A percentile compares a stretch with the other conserved stretches of the same genome.
These are phyloP conservation scores for Acleris literana DNA, from an alignment of 2,888 invertebrate species.

Conservation along the genomic window DNA sequence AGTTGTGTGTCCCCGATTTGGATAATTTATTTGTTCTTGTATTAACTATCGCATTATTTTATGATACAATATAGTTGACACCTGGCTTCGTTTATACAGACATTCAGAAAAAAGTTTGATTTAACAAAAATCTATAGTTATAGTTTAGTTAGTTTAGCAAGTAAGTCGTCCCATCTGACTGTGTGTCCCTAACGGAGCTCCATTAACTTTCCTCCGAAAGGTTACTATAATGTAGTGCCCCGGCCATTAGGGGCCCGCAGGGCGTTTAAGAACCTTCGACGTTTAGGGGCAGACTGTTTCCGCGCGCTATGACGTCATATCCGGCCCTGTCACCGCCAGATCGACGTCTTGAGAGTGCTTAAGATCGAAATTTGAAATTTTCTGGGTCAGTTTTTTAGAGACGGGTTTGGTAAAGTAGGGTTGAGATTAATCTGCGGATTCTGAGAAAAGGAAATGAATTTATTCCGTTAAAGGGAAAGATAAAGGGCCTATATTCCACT, in stretches of 20 bases:
- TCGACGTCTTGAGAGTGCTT: constrained; percentile 33
- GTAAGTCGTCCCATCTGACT: constrained; percentile 16
- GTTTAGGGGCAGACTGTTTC: constrained; percentile 60
- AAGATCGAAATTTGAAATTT: constrained; percentile 26
- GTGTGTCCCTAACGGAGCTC: constrained; percentile 52
- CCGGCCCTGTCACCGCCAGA: constrained; percentile 43
- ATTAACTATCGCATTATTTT: too few species aligned
- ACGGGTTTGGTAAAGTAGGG: constrained; percentile 13
- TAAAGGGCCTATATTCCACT: too few species aligned
- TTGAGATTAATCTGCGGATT: not conserved
- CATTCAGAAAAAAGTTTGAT: too few species aligned
- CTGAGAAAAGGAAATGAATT: not conserved
- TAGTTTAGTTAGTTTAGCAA: not conserved
- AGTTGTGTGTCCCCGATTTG: too few species aligned
- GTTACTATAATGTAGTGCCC: constrained; percentile 66
- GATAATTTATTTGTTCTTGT: too few species aligned
- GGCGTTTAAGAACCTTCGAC: constrained; percentile 61
- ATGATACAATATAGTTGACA: too few species aligned
- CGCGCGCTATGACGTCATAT: constrained; percentile 59
- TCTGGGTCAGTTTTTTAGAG: constrained; percentile 16
- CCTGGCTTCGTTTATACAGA: too few species aligned
- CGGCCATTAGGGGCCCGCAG: constrained; percentile 70
- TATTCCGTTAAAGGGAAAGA: too few species aligned
- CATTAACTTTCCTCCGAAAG: constrained; percentile 67
- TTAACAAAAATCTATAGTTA: too few species aligned